Base-by-base conservation (phyloP, 2,797 vertebrate genomes). In the Tamandua tetradactyla region DNA sequence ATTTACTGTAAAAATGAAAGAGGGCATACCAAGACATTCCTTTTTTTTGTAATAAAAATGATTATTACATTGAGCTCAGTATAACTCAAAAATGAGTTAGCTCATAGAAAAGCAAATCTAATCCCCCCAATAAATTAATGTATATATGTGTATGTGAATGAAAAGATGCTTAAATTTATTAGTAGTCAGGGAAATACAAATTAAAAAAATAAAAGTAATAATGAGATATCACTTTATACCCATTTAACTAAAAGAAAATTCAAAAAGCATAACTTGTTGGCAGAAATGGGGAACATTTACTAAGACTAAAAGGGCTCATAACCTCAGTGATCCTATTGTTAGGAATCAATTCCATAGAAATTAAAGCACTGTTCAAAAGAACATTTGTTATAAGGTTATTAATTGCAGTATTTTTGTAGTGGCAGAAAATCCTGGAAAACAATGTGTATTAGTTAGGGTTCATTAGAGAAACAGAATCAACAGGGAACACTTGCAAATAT, bases 1-100 rank as follows among this genome's bases (percentile, higher is more conserved):
- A 62, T 71, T 93, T 85, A 85, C 14, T 62, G 8, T 85, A 95
- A 80, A 80, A 80, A 75, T 75, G 75, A 62, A 79, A 94, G 87
- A 81, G 61, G 68, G 40, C 6, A 37, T 25, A 52, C 17, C 30
- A n/a, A 85, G n/a, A 52, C 32, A 59, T 72, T 57, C 25, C n/a
- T 40, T 87, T 89, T 81, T 27, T 49, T 13, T 7, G 7, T 75
- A 49, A 71, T 27, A 85, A 93, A 84, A 93, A 59, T 59, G n/a
- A 68, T 72, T 47, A 47, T 78, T 87, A 42, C 23, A 59, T 62
- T 4, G 11, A 69, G 42, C 52, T 79, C 66, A 76, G 88, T 88
- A 90, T 66, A 86, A 72, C 66, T 17, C 9, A 37, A 71, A 91
- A 81, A 30, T 62, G 71, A 81, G 42, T 55, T 20, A 83, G 4